Percentiles rank a stretch among this genome's conserved stretches.
phyloP scores from a whole-genome alignment of 2,888 invertebrate genomes.

The Sesia apiformis region DNA sequence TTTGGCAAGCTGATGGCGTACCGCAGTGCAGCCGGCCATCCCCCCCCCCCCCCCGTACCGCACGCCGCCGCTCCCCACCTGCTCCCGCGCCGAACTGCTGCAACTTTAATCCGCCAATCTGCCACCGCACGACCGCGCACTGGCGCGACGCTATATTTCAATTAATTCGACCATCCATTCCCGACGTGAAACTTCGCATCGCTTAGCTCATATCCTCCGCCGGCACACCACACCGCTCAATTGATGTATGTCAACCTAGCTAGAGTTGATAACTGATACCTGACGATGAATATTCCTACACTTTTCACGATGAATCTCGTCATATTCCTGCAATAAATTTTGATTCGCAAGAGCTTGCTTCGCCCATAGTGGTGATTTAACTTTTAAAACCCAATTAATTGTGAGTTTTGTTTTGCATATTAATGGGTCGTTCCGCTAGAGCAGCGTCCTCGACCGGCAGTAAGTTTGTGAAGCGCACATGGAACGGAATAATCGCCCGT shows the following conservation, averaged over 20 bases:
- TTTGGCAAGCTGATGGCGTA: conserved; percentile 51
- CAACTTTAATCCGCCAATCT: conserved; percentile 67
- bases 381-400: conserved; percentile 46
- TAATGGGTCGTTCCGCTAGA: conserved; percentile 34
- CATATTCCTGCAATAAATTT: conserved; percentile 34
- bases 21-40: conserved; percentile 34
- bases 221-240: conserved; percentile 3
- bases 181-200: conserved; percentile 47
- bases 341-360: conserved; percentile 28
- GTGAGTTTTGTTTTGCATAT: conserved; percentile 53
- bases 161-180: conserved; percentile 67
- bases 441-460: conserved; percentile 24
- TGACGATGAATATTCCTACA: background rate
- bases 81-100: conserved; percentile 51
- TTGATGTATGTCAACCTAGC: conserved; percentile 1
- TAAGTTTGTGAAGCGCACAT: conserved; percentile 36
- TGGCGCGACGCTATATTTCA: conserved; percentile 66
- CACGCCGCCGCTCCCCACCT: conserved; percentile 32
- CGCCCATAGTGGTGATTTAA: conserved; percentile 33
- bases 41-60: conserved; percentile 12
- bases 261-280: conserved; percentile 1
- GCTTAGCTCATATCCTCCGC: conserved; percentile 46
- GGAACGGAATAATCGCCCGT: conserved; percentile 37
- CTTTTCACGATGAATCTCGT: conserved; percentile 13
- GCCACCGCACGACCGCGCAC: conserved; percentile 57